These are phyloP conservation scores for Dolomedes plantarius DNA, from an alignment of 2,888 invertebrate genomes.

Conservation along the genomic window DNA sequence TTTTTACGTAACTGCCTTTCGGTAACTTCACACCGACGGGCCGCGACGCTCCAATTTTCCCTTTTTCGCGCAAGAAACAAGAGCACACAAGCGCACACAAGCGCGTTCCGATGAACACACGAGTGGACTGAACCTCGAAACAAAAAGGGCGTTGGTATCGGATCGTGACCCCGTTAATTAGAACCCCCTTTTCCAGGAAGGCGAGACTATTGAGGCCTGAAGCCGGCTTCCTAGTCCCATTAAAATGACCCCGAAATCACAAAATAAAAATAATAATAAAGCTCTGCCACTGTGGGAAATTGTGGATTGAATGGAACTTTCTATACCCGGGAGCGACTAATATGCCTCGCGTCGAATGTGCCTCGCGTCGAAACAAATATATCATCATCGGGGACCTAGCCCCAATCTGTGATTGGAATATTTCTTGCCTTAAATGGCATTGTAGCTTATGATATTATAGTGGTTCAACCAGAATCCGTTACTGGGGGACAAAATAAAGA, in stretches of 20 bases:
- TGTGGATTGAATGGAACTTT: too few species aligned
- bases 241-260: background rate
- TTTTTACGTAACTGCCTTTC: background rate
- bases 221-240: background rate
- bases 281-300: background rate
- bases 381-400: too few species aligned
- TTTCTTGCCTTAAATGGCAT: too few species aligned
- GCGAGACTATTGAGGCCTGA: background rate
- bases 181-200: background rate
- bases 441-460: too few species aligned
- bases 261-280: background rate
- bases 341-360: too few species aligned
- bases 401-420: too few species aligned
- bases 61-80: background rate
- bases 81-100: too few species aligned
- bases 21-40: background rate
- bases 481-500: too few species aligned
- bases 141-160: slow-evolving; percentile 9
- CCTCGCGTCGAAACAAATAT: too few species aligned
- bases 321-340: too few species aligned
- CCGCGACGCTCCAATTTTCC: background rate
- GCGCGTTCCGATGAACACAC: background rate
- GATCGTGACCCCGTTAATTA: background rate
- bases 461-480: too few species aligned
- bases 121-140: background rate